These are phyloP conservation scores for Platyscapa corneri DNA, from an alignment of 1,140 invertebrate species.

Conservation along the genomic window DNA sequence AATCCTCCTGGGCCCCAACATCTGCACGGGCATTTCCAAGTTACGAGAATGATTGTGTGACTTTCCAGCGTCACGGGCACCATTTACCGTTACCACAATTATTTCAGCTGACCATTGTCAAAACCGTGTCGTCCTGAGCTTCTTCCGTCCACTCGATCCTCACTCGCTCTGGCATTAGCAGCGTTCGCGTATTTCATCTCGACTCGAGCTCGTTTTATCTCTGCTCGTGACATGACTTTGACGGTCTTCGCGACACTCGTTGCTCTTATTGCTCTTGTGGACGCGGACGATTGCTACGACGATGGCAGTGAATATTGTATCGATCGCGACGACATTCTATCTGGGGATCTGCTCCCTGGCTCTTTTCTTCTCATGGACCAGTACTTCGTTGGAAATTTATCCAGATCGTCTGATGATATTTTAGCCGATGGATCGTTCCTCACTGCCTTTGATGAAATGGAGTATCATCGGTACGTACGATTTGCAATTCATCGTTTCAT, in stretches of 20 bases:
- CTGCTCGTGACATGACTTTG: conserved; percentile 37
- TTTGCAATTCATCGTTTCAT: no score
- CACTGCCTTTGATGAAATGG: conserved; percentile 77
- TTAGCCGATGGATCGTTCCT: conserved; percentile 75
- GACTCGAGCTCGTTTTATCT: not conserved
- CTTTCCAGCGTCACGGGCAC: not conserved
- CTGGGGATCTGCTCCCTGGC: conserved; percentile 78
- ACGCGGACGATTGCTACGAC: conserved; percentile 64
- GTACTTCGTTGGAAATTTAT: not conserved
- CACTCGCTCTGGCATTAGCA: not conserved
- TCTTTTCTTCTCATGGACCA: conserved; percentile 72
- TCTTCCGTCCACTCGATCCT: not conserved
- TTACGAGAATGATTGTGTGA: not conserved
- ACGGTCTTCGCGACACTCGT: conserved; percentile 14
- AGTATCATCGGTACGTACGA: conserved; percentile 77
- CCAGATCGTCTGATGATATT: conserved; percentile 18
- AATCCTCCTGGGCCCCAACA: not conserved
- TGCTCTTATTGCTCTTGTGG: conserved; percentile 11
- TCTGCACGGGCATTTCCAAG: not conserved
- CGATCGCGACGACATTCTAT: conserved; percentile 78
- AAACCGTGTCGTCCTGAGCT: not conserved
- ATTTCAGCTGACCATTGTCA: conserved; percentile 53
- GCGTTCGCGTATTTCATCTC: not conserved
- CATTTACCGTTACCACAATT: conserved; percentile 61
- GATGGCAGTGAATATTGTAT: conserved; percentile 73